Percentiles rank a stretch among this genome's conserved stretches.
These are phyloP conservation scores for Harlomillsia oculata DNA, from an alignment of 1,140 invertebrate genomes.

Conservation along the genomic window DNA sequence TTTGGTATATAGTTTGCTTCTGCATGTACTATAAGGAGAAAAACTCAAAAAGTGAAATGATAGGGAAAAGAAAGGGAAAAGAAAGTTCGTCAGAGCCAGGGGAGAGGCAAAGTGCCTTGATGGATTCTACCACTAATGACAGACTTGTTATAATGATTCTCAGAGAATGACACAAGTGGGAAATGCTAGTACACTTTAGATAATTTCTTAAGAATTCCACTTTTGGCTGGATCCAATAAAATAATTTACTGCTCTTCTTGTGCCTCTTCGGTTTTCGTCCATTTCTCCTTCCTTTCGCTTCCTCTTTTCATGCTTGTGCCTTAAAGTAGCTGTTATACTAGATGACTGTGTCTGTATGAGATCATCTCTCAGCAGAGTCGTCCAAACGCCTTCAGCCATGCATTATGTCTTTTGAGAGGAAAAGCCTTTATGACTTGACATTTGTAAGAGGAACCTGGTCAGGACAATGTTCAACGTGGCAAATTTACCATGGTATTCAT, in stretches of 20 bases:
- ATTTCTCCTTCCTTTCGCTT: slow-evolving; percentile 17
- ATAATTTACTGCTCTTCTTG: slow-evolving; percentile 28
- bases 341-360: no score
- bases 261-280: no score
- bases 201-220: slow-evolving; percentile 34
- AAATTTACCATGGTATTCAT: no score
- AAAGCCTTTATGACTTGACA: slow-evolving; percentile 20
- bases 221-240: slow-evolving; percentile 33
- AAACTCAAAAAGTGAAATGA: no score
- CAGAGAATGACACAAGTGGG: slow-evolving; percentile 32
- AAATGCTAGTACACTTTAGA: slow-evolving; percentile 29
- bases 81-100: slow-evolving; percentile 1
- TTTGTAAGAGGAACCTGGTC: slow-evolving; percentile 16
- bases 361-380: no score
- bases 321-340: no score
- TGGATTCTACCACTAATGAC: slow-evolving; percentile 23
- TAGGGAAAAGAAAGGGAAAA: background rate
- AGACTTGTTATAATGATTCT: slow-evolving; percentile 30
- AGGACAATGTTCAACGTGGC: slow-evolving; percentile 13
- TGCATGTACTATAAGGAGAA: no score
- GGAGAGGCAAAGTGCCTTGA: slow-evolving; percentile 6
- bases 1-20: no score
- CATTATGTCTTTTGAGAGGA: slow-evolving; percentile 23
- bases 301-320: no score
- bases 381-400: slow-evolving; percentile 18